Conservation (phyloP, 2,113 vertebrate genomes). For the Callocephalon fimbriatum region DNA sequence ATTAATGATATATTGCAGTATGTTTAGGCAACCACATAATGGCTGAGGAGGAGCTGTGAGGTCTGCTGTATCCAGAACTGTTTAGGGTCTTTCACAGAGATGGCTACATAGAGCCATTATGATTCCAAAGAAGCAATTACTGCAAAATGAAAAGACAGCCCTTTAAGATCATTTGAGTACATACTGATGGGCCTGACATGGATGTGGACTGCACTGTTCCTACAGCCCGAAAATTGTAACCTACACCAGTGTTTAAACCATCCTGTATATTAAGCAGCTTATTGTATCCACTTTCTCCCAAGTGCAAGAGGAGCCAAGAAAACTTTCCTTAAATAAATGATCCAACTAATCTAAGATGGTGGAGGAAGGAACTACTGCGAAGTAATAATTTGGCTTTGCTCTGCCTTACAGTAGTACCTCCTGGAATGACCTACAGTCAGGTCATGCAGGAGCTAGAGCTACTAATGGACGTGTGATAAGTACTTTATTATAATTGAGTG, state of each 20-base stretch:
- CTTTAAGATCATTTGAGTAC: not conserved
- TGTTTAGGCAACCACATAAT: not conserved
- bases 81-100: not conserved
- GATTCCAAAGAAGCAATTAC: not conserved
- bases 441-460: not conserved
- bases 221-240: not conserved
- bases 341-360: constrained; percentile 1
- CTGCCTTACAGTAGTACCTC: not conserved
- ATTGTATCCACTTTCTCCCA: not conserved
- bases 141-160: not conserved
- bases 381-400: constrained; percentile 34
- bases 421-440: not conserved
- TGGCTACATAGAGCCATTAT: not conserved
- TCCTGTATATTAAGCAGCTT: not conserved
- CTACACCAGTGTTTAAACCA: not conserved
- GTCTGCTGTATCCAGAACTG: not conserved
- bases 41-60: not conserved
- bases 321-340: not conserved
- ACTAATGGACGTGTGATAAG: not conserved
- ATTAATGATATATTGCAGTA: not conserved
- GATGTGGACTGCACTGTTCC: not conserved
- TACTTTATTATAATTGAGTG: not conserved
- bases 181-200: not conserved
- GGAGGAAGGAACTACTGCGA: not conserved
- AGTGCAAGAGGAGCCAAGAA: not conserved